phyloP scores from a whole-genome alignment of 2,888 invertebrate genomes.

The Chironomus tentans region DNA sequence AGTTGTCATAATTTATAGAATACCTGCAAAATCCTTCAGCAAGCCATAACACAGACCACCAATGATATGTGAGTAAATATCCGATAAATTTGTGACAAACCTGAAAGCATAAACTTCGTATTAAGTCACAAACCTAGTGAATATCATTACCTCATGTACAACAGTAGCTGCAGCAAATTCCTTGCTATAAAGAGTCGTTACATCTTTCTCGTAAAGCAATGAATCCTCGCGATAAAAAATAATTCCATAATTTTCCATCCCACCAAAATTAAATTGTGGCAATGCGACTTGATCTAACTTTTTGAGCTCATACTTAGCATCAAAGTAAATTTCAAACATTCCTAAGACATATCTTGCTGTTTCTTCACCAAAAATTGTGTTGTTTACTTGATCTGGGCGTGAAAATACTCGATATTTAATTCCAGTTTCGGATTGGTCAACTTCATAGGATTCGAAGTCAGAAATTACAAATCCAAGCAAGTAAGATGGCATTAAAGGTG shows the following conservation, averaged over 20 bases:
- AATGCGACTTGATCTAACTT: conserved; percentile 84
- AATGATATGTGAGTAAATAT: neutral
- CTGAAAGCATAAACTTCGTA: neutral
- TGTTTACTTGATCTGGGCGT: neutral
- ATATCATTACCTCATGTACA: conserved; percentile 11
- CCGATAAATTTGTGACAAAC: conserved; percentile 18
- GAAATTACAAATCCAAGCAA: conserved; percentile 8
- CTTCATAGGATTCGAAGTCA: neutral
- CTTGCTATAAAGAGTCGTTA: neutral
- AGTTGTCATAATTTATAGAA: too few species aligned
- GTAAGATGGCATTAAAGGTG: neutral
- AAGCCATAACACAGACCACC: conserved; percentile 7
- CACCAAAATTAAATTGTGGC: conserved; percentile 40
- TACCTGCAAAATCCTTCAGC: conserved; percentile 22
- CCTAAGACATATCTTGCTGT: neutral
- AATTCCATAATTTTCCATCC: conserved; percentile 90
- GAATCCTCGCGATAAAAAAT: conserved; percentile 59
- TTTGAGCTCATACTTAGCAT: conserved; percentile 55
- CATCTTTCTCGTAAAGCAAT: neutral
- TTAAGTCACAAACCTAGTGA: neutral
- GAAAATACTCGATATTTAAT: neutral
- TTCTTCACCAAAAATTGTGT: conserved; percentile 1
- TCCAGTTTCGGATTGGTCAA: neutral
- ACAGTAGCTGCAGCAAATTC: neutral
- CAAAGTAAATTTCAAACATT: conserved; percentile 41